These are phyloP conservation scores for Apostichopus leukothele DNA, from an alignment of 53 echinoderm and acorn worm genomes.

Conservation along the genomic window DNA sequence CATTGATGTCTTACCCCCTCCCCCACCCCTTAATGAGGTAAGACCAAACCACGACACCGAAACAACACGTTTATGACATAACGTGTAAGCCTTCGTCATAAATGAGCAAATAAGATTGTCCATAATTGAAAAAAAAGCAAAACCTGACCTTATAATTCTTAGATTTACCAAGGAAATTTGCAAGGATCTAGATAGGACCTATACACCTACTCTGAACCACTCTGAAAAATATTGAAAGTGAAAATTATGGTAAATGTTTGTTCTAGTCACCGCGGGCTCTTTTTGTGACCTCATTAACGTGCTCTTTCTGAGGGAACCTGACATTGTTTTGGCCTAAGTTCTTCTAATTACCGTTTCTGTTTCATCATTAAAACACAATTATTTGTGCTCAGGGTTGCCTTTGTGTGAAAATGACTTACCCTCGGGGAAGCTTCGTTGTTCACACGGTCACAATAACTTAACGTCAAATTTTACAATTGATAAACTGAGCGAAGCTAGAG, in stretches of 20 bases:
- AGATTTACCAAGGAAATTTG: background rate
- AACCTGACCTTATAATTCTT: too few relatives aligned
- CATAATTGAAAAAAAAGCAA: too few relatives aligned
- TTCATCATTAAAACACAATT: constrained; percentile 1
- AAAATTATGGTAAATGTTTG: background rate
- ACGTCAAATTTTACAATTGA: background rate
- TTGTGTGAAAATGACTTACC: background rate
- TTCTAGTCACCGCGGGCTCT: background rate
- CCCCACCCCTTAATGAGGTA: too few relatives aligned
- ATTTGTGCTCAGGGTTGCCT: background rate
- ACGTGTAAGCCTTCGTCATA: too few relatives aligned
- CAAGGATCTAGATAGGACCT: background rate
- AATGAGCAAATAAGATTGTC: too few relatives aligned
- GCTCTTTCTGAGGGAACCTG: constrained; percentile 1
- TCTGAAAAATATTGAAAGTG: background rate
- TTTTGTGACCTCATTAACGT: constrained; percentile 4
- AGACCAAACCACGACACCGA: too few relatives aligned
- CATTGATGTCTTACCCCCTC: too few relatives aligned
- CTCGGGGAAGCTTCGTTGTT: background rate
- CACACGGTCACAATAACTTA: background rate
- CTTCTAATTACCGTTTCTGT: background rate
- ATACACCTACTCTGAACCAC: background rate
- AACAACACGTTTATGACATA: too few relatives aligned
- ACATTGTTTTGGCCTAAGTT: background rate
- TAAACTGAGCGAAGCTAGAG: background rate